phyloP scores from a whole-genome alignment of 2,797 vertebrate genomes.

The Rhinella marina region DNA sequence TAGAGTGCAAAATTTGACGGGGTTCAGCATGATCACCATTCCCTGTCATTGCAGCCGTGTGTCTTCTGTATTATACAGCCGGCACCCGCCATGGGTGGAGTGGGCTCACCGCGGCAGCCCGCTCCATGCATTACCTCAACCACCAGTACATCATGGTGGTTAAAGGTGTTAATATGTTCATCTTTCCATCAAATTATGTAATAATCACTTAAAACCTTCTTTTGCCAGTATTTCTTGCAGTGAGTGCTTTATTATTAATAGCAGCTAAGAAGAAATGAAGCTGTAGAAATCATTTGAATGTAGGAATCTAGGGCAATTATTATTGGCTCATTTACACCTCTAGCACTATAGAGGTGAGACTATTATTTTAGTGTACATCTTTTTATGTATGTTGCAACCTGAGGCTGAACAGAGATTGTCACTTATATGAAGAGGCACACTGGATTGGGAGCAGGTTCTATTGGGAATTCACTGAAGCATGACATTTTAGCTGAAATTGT shows the following conservation, averaged over 20 bases:
- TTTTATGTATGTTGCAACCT: slow-evolving; percentile 13
- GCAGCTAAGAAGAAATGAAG: neutral
- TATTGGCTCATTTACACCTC: neutral
- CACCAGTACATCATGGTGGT: too few species aligned
- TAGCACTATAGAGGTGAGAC: neutral
- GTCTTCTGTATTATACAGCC: too few species aligned
- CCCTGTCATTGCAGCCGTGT: too few species aligned
- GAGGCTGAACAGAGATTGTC: slow-evolving; percentile 43
- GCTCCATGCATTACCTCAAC: too few species aligned
- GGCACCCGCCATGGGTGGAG: too few species aligned
- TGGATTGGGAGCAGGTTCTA: slow-evolving; percentile 42
- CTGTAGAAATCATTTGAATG: neutral
- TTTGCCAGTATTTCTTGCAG: neutral
- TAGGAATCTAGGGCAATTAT: neutral
- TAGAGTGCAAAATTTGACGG: too few species aligned
- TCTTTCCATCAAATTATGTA: neutral
- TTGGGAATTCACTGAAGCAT: slow-evolving; percentile 56
- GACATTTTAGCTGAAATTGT: slow-evolving; percentile 51
- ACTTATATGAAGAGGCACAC: slow-evolving; percentile 53
- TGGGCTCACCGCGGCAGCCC: too few species aligned
- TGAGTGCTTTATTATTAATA: neutral
- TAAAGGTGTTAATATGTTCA: too few species aligned
- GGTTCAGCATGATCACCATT: too few species aligned
- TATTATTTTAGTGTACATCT: neutral
- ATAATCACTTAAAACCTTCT: neutral